Evolutionary conservation across 2,113 vertebrate species (phyloP).

Genomic region (Lontra canadensis): DNA sequence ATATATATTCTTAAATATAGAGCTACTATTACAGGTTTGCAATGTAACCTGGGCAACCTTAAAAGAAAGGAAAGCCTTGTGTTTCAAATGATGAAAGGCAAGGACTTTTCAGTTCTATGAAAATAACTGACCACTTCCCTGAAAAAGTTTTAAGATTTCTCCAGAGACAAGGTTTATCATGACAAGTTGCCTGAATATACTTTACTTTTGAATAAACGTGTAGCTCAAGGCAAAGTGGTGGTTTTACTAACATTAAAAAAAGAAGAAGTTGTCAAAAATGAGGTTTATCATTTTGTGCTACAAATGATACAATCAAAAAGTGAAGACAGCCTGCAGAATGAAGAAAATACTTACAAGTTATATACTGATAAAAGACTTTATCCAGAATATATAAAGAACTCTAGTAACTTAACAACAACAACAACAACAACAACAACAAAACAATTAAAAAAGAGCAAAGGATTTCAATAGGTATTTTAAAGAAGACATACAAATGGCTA

Average conservation of each 20-base stretch:
- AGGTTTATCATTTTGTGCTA: background rate
- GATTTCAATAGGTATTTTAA: background rate
- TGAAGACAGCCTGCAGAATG: background rate
- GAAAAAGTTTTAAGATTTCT: constrained; percentile 51
- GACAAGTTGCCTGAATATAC: background rate
- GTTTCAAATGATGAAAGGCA: constrained; percentile 29
- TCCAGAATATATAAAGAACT: background rate
- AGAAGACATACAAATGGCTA: background rate
- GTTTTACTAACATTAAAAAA: constrained; percentile 17
- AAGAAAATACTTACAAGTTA: background rate
- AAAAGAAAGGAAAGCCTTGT: background rate
- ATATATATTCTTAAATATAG: background rate
- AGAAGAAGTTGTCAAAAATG: background rate
- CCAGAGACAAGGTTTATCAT: constrained; percentile 35
- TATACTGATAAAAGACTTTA: background rate
- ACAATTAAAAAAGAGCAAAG: background rate
- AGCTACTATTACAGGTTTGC: background rate
- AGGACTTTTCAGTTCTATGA: background rate
- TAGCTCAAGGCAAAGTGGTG: background rate
- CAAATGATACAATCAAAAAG: background rate
- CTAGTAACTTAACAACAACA: background rate
- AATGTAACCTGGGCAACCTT: background rate
- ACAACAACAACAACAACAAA: background rate
- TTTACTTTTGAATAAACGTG: constrained; percentile 48
- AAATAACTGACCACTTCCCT: constrained; percentile 52